These are phyloP conservation scores for Myripristis jacobus DNA, from an alignment of 2,797 vertebrate genomes.

Conservation along the genomic window DNA sequence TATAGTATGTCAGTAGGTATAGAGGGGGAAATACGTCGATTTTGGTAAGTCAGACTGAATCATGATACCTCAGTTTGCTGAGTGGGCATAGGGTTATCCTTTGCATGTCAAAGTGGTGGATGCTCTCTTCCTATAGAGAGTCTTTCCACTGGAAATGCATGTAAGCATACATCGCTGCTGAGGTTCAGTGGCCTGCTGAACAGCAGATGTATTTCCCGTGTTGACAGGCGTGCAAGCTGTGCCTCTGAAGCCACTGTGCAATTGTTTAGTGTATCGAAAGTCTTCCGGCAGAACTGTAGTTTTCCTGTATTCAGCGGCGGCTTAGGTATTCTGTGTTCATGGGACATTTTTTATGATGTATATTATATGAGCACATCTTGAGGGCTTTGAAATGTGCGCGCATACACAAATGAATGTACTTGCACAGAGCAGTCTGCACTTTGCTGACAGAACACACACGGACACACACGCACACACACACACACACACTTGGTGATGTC, in stretches of 20 bases:
- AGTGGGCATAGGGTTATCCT: conserved; percentile 20
- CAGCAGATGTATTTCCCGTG: conserved; percentile 49
- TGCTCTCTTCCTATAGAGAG: conserved; percentile 9
- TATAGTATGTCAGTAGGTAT: too few relatives aligned
- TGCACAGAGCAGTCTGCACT: conserved; percentile 3
- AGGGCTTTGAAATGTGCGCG: conserved; percentile 6
- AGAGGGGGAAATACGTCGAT: too few relatives aligned
- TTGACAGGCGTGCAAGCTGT: conserved; percentile 23
- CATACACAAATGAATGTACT: neutral
- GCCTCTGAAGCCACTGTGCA: conserved; percentile 14
- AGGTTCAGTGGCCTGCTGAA: conserved; percentile 50
- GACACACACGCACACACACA: conserved; percentile 16
- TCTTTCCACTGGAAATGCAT: conserved; percentile 37
- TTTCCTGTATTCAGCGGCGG: neutral
- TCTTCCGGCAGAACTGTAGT: neutral
- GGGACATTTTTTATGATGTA: conserved; percentile 12
- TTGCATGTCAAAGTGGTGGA: conserved; percentile 33
- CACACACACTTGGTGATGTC: conserved; percentile 57
- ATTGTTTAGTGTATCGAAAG: conserved; percentile 20
- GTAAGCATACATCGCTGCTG: conserved; percentile 13
- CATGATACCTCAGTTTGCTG: too few relatives aligned
- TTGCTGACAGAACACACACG: conserved; percentile 10
- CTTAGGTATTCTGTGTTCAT: conserved; percentile 1
- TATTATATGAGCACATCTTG: conserved; percentile 12
- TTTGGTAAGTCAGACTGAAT: too few relatives aligned